Evolutionary conservation across 2,888 invertebrate species (phyloP), one percentile per base, ranked within the genome.

Genomic region (Aethes cnicana): DNA sequence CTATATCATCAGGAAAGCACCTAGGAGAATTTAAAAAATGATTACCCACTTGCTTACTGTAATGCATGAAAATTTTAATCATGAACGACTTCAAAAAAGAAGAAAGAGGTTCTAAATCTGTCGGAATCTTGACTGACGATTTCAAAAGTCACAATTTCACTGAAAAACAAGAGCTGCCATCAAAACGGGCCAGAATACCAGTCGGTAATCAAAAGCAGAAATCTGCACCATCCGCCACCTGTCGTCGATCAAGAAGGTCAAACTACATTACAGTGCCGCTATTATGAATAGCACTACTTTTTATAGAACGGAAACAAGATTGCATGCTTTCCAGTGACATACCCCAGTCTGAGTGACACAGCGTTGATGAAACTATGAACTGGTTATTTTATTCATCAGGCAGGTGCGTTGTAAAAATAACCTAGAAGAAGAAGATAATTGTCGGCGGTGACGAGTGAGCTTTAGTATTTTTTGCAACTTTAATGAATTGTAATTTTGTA

Each of bases 321-420:
- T 33, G 36, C 53, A 47, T 49, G 18, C 35, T 47, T 42, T 52
- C 49, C 55, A 57, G 54, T 57, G 56, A 53, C 57, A 56, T 58
- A 57, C 58, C 57, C 64, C 57, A 62, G 57, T 64, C 66, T 67
- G 64, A 67, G 62, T 68, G 59, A 55, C 52, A 58, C 56, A 49
- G 61, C 60, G 67, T 64, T 59, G 46, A 54, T 48, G 58, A 67
- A 67, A 70, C 77, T 62, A 61, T 58, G 57, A 74, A 80, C 83
- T 54, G 69, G 82, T 83, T 76, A 73, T 72, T 69, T 69, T 17
- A 9, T 48, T 47, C 50, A 14, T 39, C 21, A 21, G 68, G 65
- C 81, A 82, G 81, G 74, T 83, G 85, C 62, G 54, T 54, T 48
- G 56, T 71, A 68, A 63, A 72, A 81, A 80, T 81, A 79, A 72